Evolutionary conservation across 2,797 vertebrate species (phyloP).

Genomic region (Sebastes reedi): DNA sequence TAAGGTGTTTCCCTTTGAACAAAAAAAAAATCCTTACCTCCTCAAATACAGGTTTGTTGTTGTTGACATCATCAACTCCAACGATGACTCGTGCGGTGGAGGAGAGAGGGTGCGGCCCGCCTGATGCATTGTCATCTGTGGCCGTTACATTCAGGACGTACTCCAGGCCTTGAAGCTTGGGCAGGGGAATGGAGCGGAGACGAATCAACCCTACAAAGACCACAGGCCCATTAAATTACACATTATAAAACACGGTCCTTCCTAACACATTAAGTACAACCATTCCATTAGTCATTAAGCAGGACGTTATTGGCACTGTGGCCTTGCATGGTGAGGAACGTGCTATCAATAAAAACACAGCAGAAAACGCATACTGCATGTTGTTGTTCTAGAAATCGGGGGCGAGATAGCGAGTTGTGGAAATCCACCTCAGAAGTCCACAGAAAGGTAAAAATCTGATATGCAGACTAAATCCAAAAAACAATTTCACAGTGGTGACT

Average conservation of each 20-base stretch:
- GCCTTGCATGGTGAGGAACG: slow-evolving; percentile 35
- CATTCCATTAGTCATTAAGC: slow-evolving; percentile 56
- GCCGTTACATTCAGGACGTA: slow-evolving; percentile 89
- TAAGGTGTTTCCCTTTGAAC: background rate
- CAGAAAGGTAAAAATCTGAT: slow-evolving; percentile 53
- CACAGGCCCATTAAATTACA: slow-evolving; percentile 43
- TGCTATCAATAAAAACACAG: slow-evolving; percentile 41
- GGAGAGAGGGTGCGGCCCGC: slow-evolving; percentile 83
- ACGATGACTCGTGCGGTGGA: slow-evolving; percentile 86
- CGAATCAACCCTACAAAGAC: slow-evolving; percentile 86
- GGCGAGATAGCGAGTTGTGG: slow-evolving; percentile 9
- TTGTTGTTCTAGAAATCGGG: slow-evolving; percentile 32
- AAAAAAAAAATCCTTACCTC: slow-evolving; percentile 76
- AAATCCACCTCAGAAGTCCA: slow-evolving; percentile 38
- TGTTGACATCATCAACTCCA: slow-evolving; percentile 90
- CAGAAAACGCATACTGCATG: background rate
- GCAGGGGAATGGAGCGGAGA: slow-evolving; percentile 86
- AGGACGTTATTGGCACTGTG: slow-evolving; percentile 40
- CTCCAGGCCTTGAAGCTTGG: slow-evolving; percentile 88
- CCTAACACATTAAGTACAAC: slow-evolving; percentile 18
- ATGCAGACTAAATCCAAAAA: slow-evolving; percentile 66
- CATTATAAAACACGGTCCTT: slow-evolving; percentile 17
- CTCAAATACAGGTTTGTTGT: slow-evolving; percentile 92
- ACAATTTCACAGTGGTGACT: slow-evolving; percentile 72
- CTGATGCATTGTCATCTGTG: slow-evolving; percentile 89